Evolutionary conservation across 1,140 invertebrate genomes (phyloP).

Genomic region (Maniola jurtina): DNA sequence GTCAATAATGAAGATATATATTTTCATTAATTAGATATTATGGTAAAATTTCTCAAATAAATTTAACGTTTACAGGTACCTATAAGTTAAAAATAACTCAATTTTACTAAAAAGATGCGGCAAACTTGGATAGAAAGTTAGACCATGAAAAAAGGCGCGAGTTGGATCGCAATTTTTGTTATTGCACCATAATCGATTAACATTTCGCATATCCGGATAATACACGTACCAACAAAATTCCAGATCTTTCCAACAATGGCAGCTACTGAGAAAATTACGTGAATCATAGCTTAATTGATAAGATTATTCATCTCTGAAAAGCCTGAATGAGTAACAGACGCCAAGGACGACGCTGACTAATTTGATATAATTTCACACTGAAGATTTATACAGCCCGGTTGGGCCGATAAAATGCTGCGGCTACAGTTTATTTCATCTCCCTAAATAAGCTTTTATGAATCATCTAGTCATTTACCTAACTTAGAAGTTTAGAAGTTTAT

Average conservation of each 20-base stretch:
- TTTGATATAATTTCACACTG: slow-evolving; percentile 22
- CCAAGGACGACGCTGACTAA: slow-evolving; percentile 41
- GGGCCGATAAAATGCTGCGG: slow-evolving; percentile 34
- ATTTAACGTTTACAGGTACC: no score
- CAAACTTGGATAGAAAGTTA: no score
- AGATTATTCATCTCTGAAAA: slow-evolving; percentile 39
- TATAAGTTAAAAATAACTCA: no score
- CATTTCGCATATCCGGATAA: slow-evolving; percentile 8
- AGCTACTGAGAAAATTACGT: slow-evolving; percentile 17
- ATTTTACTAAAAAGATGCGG: no score
- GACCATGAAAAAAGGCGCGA: no score
- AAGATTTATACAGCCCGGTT: slow-evolving; percentile 9
- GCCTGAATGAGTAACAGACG: slow-evolving; percentile 47
- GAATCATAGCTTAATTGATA: slow-evolving; percentile 23
- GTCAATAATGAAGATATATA: no score
- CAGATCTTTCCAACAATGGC: slow-evolving; percentile 8
- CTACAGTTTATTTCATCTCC: no score
- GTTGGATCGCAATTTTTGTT: neutral
- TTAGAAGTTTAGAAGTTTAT: no score
- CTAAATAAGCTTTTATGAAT: neutral
- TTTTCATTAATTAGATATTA: no score
- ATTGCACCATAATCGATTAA: slow-evolving; percentile 10
- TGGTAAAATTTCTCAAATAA: no score
- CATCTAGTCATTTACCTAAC: no score
- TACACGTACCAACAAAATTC: slow-evolving; percentile 2